Conservation (phyloP, 2,888 invertebrate species). For the Lysandra bellargus region DNA sequence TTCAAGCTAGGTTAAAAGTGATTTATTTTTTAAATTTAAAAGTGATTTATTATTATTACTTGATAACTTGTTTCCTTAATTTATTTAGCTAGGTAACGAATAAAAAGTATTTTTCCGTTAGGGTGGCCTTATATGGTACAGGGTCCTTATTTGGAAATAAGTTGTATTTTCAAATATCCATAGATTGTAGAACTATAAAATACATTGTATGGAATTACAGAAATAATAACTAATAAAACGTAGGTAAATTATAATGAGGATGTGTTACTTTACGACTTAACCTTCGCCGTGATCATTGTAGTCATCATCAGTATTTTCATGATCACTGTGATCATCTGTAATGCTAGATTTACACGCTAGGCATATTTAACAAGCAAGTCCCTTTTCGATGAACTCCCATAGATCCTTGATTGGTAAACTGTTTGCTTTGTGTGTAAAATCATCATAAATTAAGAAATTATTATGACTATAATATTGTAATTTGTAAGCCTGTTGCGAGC, state of each 20-base stretch:
- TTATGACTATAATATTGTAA: too few relatives aligned
- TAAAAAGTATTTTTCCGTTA: too few relatives aligned
- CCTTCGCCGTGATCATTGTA: not conserved
- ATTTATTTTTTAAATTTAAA: too few relatives aligned
- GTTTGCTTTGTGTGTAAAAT: not conserved
- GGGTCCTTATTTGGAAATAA: not conserved
- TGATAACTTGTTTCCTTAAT: too few relatives aligned
- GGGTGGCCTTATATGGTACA: too few relatives aligned
- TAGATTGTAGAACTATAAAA: not conserved
- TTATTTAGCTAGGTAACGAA: too few relatives aligned
- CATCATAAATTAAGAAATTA: too few relatives aligned
- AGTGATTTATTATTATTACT: too few relatives aligned
- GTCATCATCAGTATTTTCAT: not conserved
- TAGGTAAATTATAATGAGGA: not conserved
- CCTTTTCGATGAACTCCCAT: not conserved
- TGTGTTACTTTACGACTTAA: slow-evolving; percentile 15
- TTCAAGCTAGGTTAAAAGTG: too few relatives aligned
- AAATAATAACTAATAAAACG: not conserved
- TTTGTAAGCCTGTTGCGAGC: too few relatives aligned
- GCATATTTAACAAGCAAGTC: not conserved
- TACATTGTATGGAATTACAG: slow-evolving; percentile 8
- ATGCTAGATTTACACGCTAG: not conserved
- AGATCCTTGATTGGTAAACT: not conserved
- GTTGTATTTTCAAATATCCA: not conserved
- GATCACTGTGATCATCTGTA: not conserved